These are phyloP conservation scores for Yponomeuta evonymella DNA, from an alignment of 2,888 invertebrate genomes.

Conservation along the genomic window DNA sequence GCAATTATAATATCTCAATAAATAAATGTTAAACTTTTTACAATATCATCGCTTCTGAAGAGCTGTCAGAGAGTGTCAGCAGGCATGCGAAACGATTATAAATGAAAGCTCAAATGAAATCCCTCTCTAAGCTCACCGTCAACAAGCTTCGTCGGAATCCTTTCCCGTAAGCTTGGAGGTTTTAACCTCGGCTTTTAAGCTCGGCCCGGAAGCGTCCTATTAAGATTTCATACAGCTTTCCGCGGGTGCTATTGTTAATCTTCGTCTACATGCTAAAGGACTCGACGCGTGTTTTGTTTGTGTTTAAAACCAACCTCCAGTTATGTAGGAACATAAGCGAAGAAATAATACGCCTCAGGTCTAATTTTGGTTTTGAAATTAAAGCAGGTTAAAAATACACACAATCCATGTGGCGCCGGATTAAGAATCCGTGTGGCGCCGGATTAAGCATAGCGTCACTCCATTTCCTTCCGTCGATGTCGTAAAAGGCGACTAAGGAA, in stretches of 20 bases:
- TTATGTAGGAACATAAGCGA: too few species aligned
- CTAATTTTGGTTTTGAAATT: too few species aligned
- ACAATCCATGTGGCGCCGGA: too few species aligned
- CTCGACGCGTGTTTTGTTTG: neutral
- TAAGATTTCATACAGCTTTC: conserved; percentile 18
- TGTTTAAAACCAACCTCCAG: too few species aligned
- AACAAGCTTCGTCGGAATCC: neutral
- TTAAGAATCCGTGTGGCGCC: too few species aligned
- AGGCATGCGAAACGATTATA: neutral
- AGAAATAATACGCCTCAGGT: too few species aligned
- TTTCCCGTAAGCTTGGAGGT: conserved; percentile 4
- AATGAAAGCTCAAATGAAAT: neutral
- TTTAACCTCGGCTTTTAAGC: too few species aligned
- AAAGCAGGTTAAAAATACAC: too few species aligned
- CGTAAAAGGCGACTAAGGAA: too few species aligned
- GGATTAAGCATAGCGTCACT: too few species aligned
- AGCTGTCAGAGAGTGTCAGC: neutral
- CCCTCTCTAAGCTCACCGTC: neutral
- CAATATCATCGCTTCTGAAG: neutral
- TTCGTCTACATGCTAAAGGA: neutral
- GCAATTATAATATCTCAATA: too few species aligned
- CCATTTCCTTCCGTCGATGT: too few species aligned
- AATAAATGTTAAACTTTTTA: neutral
- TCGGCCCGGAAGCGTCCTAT: conserved; percentile 10
- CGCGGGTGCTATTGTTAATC: conserved; percentile 9